These are phyloP conservation scores for Holacanthella duospinosa DNA, from an alignment of 2,888 invertebrate species.

Conservation along the genomic window DNA sequence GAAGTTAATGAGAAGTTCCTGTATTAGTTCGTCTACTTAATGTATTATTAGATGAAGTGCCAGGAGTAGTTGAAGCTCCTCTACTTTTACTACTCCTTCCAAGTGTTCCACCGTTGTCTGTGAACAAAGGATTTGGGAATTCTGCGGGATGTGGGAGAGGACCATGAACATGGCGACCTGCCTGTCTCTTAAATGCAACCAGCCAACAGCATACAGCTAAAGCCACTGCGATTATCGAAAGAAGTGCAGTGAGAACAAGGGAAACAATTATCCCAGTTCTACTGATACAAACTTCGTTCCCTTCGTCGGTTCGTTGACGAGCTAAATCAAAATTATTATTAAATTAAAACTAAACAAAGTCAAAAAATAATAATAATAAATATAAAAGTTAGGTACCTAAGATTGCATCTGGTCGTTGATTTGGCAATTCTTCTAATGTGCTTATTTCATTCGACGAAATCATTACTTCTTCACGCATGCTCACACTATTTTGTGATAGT, in stretches of 20 bases:
- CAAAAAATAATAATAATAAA: background rate
- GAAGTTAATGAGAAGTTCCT: no score
- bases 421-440: slow-evolving; percentile 75
- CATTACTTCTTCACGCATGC: slow-evolving; percentile 81
- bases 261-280: slow-evolving; percentile 87
- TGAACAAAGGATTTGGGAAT: slow-evolving; percentile 87
- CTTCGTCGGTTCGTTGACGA: background rate
- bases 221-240: slow-evolving; percentile 85
- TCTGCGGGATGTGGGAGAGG: slow-evolving; percentile 89
- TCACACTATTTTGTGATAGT: slow-evolving; percentile 52
- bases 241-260: slow-evolving; percentile 76
- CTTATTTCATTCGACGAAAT: slow-evolving; percentile 84
- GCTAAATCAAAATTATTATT: background rate
- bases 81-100: background rate
- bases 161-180: slow-evolving; percentile 61
- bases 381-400: slow-evolving; percentile 50
- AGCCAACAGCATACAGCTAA: slow-evolving; percentile 92
- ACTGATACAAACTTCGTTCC: slow-evolving; percentile 81
- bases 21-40: background rate
- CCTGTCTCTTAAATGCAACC: slow-evolving; percentile 80
- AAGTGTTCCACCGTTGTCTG: slow-evolving; percentile 39
- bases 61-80: background rate
- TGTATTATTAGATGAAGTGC: background rate
- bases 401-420: slow-evolving; percentile 64
- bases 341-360: background rate